Base-by-base conservation (phyloP, 2,113 vertebrate species). In the Phalacrocorax pelagicus region DNA sequence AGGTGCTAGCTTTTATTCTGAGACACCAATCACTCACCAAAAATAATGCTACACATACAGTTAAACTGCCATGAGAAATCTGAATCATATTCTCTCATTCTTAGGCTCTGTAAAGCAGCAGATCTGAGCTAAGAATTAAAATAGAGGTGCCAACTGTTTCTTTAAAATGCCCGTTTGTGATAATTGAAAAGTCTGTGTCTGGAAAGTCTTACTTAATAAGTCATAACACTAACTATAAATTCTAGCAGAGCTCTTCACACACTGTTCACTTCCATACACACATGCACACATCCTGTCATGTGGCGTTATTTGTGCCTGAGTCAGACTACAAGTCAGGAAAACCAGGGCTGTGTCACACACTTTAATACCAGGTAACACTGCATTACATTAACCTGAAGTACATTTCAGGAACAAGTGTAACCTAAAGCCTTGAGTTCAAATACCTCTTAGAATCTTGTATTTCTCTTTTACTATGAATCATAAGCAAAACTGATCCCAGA, bases 281-380 rank as follows among this genome's bases (percentile, higher is more conserved):
- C 0, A 1, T 30, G 12, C 24, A 2, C 4, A 54, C 4, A 1
- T 3, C 9, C 2, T 15, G 5, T 46, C 30, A n/a, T 27, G 4
- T 78, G 1, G 2, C 8, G 4, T 46, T 74, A 36, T 55, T 23
- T 47, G 12, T 65, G 11, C 6, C 62, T n/a, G 4, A 52, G 3
- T 54, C 44, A 67, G 51, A 46, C 12, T 32, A 15, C 0, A 0
- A 42, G 29, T 36, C 20, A 36, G 26, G 27, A 77, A 89, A 88
- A 52, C 5, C 22, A 72, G 10, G 10, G 3, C 44, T 72, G 12
- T 12, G 9, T n/a, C 30, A 32, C 21, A 65, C 24, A 38, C 23
- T 78, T 12, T 17, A 36, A 36, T 24, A 38, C 7, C 30, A 62
- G 30, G 13, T 30, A 66, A 52, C 3, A 15, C 12, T 30, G 3